Conservation (phyloP, 1,140 invertebrate species). For the Halesus radiatus region DNA sequence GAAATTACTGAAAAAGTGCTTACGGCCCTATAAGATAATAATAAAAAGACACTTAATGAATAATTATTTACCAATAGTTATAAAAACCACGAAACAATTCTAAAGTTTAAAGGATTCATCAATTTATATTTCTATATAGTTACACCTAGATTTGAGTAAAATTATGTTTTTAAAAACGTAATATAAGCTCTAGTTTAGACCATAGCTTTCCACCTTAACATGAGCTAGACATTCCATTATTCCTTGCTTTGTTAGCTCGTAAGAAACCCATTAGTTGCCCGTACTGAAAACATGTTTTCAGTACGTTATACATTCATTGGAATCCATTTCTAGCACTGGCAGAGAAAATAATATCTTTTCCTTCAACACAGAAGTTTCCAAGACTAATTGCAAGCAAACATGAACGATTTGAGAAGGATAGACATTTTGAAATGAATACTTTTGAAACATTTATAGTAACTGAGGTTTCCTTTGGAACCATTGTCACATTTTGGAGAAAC, state of each 20-base stretch:
- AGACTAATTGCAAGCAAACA: not conserved
- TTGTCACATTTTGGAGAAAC: no score
- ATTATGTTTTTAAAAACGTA: no score
- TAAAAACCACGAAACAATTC: no score
- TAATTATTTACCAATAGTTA: no score
- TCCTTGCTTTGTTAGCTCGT: conserved; percentile 33
- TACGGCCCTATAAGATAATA: no score
- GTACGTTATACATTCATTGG: conserved; percentile 14
- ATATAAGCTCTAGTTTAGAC: no score
- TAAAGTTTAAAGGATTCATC: no score
- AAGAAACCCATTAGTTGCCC: conserved; percentile 39
- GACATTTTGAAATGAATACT: not conserved
- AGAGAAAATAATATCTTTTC: not conserved
- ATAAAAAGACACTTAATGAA: no score
- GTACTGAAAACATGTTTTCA: conserved; percentile 36
- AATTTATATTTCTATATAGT: no score
- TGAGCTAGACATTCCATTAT: conserved; percentile 1
- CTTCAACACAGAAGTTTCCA: not conserved
- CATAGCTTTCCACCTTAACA: not conserved
- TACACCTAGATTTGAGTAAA: no score
- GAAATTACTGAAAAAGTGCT: no score
- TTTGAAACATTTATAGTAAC: not conserved
- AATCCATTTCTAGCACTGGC: not conserved
- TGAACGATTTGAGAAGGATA: not conserved
- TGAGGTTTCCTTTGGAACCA: no score